Base-by-base conservation (phyloP, 2,797 vertebrate species). In the Pseudomugil gertrudae region DNA sequence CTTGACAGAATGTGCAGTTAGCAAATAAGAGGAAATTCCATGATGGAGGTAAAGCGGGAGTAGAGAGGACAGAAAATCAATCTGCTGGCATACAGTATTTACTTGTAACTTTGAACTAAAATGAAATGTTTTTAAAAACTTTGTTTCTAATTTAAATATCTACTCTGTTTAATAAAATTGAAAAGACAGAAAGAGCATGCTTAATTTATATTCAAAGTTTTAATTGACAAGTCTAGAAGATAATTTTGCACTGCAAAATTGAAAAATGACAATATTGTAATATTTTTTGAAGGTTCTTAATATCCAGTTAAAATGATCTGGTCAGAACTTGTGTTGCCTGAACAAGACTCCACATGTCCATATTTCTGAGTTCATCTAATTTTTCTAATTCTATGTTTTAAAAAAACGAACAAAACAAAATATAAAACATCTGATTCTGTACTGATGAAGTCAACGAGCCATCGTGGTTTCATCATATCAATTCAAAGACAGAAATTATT, bases 381-480 rank as follows among this genome's bases (percentile, higher is more conserved):
- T 50, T 24, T 17, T 45, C 21, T 33, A 9, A 38, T 24, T 1
- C 24, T 30, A 17, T 23, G 57, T 14, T 43, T 30, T 14, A 36
- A 14, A 36, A 14, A 71, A 54, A 38, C 6, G 50, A 35, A 4
- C 14, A 3, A 14, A 0, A 33, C 0, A 14, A 2, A 14, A 36
- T 4, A 36, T 4, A 36, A 14, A 36, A 36, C 24, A 10, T 57
- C 24, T 26, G 23, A 50, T 58, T 69, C 36, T 43, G 53, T n/a
- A 54, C 53, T 51, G 17, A 27, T 38, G 17, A 27, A 45, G 17
- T 32, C 68, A 45, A 57, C 59, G 58, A 71, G 36, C 32, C 11
- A 63, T 52, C 69, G 74, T 32, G 6, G 76, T 69, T 27, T 78
- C 52, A 64, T 66, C 36, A 27, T 45, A 21, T 63, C 17, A 57